Conservation (phyloP, 2,888 invertebrate species). For the Drosophila mimetica region DNA sequence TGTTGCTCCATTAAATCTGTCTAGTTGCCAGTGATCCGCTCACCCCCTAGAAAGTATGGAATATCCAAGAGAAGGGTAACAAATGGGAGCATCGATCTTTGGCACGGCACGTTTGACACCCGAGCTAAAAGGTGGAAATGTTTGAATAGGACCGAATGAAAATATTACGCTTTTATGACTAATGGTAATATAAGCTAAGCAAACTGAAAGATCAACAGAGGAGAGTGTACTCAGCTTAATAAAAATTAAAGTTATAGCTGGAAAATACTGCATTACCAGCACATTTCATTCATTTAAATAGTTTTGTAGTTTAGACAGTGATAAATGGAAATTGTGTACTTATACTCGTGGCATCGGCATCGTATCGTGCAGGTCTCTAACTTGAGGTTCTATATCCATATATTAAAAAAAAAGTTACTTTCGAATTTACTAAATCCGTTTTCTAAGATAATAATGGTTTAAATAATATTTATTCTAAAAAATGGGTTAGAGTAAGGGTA, state of each 20-base stretch:
- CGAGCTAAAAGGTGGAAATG: slow-evolving; percentile 23
- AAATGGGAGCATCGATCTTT: slow-evolving; percentile 30
- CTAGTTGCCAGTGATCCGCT: neutral
- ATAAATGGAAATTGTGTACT: neutral
- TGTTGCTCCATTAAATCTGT: slow-evolving; percentile 2
- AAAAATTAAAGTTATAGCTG: neutral
- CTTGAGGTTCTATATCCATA: neutral
- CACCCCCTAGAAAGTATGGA: neutral
- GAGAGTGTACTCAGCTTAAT: neutral
- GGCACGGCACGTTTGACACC: slow-evolving; percentile 16
- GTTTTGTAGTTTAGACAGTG: neutral
- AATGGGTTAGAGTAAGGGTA: no score
- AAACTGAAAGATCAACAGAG: neutral
- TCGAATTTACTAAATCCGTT: no score
- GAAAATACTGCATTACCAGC: neutral
- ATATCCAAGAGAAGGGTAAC: neutral
- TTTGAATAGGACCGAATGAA: slow-evolving; percentile 10
- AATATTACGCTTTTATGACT: slow-evolving; percentile 1
- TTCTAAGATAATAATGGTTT: no score
- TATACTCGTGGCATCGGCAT: no score
- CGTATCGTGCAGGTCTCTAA: no score
- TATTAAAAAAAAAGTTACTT: no score
- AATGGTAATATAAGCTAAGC: slow-evolving; percentile 1
- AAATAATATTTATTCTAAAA: no score
- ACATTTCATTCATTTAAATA: neutral